Conservation (phyloP, 2,113 vertebrate species). For the Corvus cornix region DNA sequence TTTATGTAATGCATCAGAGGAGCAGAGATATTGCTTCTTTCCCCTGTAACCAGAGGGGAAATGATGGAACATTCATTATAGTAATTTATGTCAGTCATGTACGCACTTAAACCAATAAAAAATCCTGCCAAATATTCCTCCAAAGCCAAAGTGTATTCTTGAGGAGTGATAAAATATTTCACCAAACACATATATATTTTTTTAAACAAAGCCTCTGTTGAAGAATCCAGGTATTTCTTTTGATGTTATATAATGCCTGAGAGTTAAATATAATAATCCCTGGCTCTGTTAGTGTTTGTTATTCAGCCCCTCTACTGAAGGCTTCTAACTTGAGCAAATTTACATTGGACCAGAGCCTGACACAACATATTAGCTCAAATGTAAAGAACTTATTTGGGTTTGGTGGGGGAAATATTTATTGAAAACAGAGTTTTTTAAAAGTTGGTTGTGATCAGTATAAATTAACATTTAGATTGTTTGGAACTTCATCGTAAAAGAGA, state of each 20-base stretch:
- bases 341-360: not conserved
- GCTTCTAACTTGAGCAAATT: not conserved
- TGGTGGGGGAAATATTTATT: not conserved
- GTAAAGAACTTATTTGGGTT: not conserved
- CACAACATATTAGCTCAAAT: not conserved
- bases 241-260: not conserved
- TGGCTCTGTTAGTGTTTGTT: not conserved
- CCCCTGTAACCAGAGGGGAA: not conserved
- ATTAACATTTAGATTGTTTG: not conserved
- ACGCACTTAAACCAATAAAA: constrained; percentile 19
- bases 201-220: not conserved
- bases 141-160: not conserved
- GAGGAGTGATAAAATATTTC: not conserved
- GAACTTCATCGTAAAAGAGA: not conserved
- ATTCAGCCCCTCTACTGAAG: not conserved
- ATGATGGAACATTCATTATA: not conserved
- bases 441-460: not conserved
- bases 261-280: not conserved
- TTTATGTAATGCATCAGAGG: not conserved
- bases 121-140: not conserved
- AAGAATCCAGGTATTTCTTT: constrained; percentile 1
- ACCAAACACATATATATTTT: not conserved
- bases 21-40: not conserved
- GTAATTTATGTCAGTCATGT: not conserved
- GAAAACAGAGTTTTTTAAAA: not conserved